Percentiles rank a stretch among this genome's conserved stretches.
These are phyloP conservation scores for Phortica variegata DNA, from an alignment of 1,140 invertebrate genomes.

Conservation along the genomic window DNA sequence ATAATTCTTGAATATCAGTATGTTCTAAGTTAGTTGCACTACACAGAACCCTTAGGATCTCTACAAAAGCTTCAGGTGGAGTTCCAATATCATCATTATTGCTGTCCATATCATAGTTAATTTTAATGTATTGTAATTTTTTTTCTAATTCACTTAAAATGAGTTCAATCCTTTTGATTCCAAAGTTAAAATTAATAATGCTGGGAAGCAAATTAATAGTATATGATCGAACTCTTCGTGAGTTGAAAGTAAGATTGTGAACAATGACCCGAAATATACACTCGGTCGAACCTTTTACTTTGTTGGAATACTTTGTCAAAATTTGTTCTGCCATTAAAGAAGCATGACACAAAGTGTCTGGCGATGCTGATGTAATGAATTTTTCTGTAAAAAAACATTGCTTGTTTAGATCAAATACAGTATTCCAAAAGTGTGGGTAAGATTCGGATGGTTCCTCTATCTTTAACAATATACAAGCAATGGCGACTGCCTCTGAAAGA, in stretches of 20 bases:
- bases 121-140: slow-evolving; percentile 62
- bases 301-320: slow-evolving; percentile 64
- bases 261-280: slow-evolving; percentile 67
- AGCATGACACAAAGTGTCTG: slow-evolving; percentile 68
- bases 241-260: slow-evolving; percentile 62
- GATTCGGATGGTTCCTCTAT: slow-evolving; percentile 56
- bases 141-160: slow-evolving; percentile 63
- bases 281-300: slow-evolving; percentile 62
- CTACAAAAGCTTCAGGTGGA: slow-evolving; percentile 40
- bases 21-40: slow-evolving; percentile 52
- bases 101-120: slow-evolving; percentile 56
- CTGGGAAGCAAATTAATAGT: slow-evolving; percentile 45
- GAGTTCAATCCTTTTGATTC: slow-evolving; percentile 49
- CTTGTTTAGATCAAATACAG: slow-evolving; percentile 72
- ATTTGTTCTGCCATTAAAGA: slow-evolving; percentile 67
- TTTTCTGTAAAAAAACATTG: slow-evolving; percentile 82
- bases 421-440: slow-evolving; percentile 65
- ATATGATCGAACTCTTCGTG: slow-evolving; percentile 46
- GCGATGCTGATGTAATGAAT: slow-evolving; percentile 68
- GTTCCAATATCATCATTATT: slow-evolving; percentile 56
- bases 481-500: slow-evolving; percentile 78
- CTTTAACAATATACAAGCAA: slow-evolving; percentile 72
- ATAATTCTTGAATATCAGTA: slow-evolving; percentile 61
- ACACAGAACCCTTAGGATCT: slow-evolving; percentile 39
- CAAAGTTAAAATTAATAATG: slow-evolving; percentile 27